Base-by-base conservation (phyloP, 2,797 vertebrate species). In the Graptemys geographica region DNA sequence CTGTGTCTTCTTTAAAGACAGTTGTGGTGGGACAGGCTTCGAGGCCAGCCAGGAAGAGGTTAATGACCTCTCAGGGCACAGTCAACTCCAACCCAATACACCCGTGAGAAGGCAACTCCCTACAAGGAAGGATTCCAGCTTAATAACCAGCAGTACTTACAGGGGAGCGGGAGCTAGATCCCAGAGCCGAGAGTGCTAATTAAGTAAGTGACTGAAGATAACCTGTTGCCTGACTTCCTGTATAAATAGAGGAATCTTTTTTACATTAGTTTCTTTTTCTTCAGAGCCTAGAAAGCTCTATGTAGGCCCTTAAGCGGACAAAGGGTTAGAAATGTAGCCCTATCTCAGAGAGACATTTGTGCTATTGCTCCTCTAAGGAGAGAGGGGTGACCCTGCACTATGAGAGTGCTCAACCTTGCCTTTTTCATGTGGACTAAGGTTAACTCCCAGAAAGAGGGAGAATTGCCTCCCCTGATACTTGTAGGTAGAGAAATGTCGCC, bases 1-100 rank as follows among this genome's bases (percentile, higher is more conserved):
- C 15, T 65, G 8, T 65, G 33, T 37, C 62, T 31, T 47, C 80
- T 90, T 91, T 53, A 47, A 94, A 85, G 62, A 65, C 33, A 65
- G 8, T 19, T 65, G 16, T n/a, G 18, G 33, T 19, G 7, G 8
- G 33, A 65, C 4, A 65, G 31, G 33, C 62, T 33, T 33, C 33
- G 4, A 65, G 8, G 33, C 33, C 28, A n/a, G 31, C 16, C 33
- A 65, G 33, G 62, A 65, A 65, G 33, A n/a, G 62, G 62, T n/a
- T 65, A 65, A 65, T 65, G 8, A 65, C 16, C 33, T 62, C 59
- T 65, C 27, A 1, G 78, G 57, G 55, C 21, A 21, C 52, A 37
- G 8, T 44, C 49, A 44, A 56, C n/a, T 27, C 23, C 0, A 13
- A 4, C 11, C 53, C 16, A 18, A 11, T 23, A 28, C 2, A 31